Evolutionary conservation across 2,113 vertebrate species (phyloP).

Genomic region (Eonycteris spelaea): DNA sequence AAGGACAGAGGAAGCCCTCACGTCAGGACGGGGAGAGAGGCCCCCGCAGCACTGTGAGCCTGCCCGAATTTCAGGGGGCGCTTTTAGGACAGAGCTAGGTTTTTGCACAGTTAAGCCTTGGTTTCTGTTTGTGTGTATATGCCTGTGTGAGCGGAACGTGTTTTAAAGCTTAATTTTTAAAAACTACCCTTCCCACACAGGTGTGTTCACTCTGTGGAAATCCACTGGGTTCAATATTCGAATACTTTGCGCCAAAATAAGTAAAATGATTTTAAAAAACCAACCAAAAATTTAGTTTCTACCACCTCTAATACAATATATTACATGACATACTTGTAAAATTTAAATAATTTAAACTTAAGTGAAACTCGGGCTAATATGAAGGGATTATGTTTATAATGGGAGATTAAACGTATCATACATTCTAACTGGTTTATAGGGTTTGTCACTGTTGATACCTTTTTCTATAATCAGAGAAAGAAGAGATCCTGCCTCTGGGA

Average conservation of each 20-base stretch:
- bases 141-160: not conserved
- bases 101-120: not conserved
- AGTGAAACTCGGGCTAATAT: not conserved
- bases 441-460: not conserved
- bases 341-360: conserved; percentile 6
- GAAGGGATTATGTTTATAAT: not conserved
- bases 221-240: not conserved
- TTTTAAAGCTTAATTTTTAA: not conserved
- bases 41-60: not conserved
- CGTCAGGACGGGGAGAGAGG: not conserved
- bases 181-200: not conserved
- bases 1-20: not conserved
- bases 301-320: not conserved
- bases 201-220: not conserved
- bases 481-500: not conserved
- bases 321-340: not conserved
- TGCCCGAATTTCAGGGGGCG: not conserved
- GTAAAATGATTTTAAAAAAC: not conserved
- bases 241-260: not conserved
- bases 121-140: not conserved
- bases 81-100: not conserved
- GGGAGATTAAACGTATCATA: not conserved
- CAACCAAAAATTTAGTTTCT: not conserved
- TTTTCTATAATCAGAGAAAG: not conserved
- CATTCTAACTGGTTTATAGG: not conserved